These are phyloP conservation scores for Bradypodion ventrale DNA, from an alignment of 2,797 vertebrate genomes.

Conservation along the genomic window DNA sequence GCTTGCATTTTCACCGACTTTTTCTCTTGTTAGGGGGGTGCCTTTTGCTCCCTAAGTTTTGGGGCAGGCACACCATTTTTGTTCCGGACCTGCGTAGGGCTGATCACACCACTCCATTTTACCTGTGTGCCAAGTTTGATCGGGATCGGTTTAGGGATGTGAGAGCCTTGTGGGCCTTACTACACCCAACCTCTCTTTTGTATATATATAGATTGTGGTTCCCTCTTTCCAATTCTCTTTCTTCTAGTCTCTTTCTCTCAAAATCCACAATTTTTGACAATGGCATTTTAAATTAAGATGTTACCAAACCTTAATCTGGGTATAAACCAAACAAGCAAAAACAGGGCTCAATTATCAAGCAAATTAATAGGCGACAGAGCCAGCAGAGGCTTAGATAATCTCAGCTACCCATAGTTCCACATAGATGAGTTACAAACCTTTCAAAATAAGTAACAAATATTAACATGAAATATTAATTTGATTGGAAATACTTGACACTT, in stretches of 20 bases:
- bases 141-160: too few species aligned
- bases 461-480: slow-evolving; percentile 1
- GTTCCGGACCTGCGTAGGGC: too few species aligned
- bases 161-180: too few species aligned
- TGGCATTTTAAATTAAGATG: background rate
- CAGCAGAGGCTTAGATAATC: background rate
- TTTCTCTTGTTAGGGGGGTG: too few species aligned
- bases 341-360: background rate
- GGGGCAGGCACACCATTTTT: too few species aligned
- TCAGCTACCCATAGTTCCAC: background rate
- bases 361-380: background rate
- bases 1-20: too few species aligned
- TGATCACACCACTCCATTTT: too few species aligned
- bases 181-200: too few species aligned
- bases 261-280: background rate
- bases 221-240: background rate
- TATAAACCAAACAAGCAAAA: background rate
- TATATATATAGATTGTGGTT: background rate
- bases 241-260: background rate
- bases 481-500: background rate
- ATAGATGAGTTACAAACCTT: background rate
- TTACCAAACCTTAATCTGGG: background rate
- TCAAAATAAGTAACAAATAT: background rate
- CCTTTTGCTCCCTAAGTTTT: too few species aligned
- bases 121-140: too few species aligned